Base-by-base conservation (phyloP, 2,888 invertebrate genomes). In the Scelioninae gen. 2 region DNA sequence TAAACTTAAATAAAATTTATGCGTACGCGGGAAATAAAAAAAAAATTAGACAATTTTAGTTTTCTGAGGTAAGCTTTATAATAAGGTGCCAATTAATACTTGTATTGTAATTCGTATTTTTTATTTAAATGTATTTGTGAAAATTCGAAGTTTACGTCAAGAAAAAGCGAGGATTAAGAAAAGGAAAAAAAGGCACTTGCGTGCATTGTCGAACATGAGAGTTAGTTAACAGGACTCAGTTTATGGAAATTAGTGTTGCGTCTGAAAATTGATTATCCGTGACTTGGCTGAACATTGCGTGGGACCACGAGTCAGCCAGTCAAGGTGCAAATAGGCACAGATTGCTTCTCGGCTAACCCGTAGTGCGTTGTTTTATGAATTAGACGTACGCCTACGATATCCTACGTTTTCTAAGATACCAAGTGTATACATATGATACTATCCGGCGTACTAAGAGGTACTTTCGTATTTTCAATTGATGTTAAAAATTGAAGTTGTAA, bases 191-290 rank as follows among this genome's bases (percentile, higher is more conserved):
- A n/a, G n/a, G n/a, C n/a, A n/a, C n/a, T n/a, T n/a, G n/a, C n/a
- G 64, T 52, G 52, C 53, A 65, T 65, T 71, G 67, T 68, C 68
- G 73, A 58, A 64, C 55, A 41, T 48, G 58, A 16, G 63, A 6
- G 70, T 55, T 70, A 58, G 63, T 73, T 68, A 53, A 39, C 55
- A 68, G 73, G 57, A 74, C 76, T 73, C 64, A 71, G 73, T 77
- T 80, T 81, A 79, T 80, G 80, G 78, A 82, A 82, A 82, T 81
- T 80, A 81, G 77, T 76, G 58, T 77, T 77, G 78, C 78, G 77
- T 70, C 78, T 78, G 80, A 78, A 81, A 81, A 82, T 82, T 81
- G 78, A 82, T 82, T 79, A 78, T 76, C 73, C 74, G 75, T 74
- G 74, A 77, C 78, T 69, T 63, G 60, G 69, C 76, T 67, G 74